Percentiles rank a stretch among this genome's conserved stretches.
Conservation (phyloP, 2,113 vertebrate species). For the Onychorhynchus coronatus region DNA sequence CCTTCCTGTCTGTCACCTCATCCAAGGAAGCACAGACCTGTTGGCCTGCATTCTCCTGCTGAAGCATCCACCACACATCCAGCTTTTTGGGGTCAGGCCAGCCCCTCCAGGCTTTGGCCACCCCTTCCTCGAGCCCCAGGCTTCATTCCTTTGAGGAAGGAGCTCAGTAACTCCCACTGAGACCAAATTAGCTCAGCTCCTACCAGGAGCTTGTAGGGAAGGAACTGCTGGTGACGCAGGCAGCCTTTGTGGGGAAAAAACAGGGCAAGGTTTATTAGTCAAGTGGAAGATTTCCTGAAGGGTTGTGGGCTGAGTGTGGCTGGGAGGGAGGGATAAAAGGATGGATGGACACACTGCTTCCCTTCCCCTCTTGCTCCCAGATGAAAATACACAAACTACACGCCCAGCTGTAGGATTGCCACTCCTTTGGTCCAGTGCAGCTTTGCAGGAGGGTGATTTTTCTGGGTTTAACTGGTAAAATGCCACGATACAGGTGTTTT, state of each 20-base stretch:
- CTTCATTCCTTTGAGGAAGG: background rate
- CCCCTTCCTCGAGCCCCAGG: background rate
- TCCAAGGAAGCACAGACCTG: background rate
- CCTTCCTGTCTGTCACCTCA: background rate
- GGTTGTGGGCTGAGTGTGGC: background rate
- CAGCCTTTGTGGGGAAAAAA: conserved; percentile 1
- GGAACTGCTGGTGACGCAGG: background rate
- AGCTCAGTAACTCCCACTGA: conserved; percentile 39
- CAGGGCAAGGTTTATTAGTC: background rate
- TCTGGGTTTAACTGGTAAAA: background rate
- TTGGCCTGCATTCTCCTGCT: background rate
- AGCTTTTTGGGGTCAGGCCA: background rate
- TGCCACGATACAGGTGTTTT: background rate
- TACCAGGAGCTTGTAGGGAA: conserved; percentile 4
- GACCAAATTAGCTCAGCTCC: conserved; percentile 55
- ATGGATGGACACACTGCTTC: background rate
- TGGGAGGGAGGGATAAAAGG: background rate
- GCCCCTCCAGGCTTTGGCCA: background rate
- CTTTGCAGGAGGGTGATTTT: no score
- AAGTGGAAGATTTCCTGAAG: background rate
- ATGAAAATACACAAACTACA: background rate
- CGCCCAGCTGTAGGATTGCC: background rate
- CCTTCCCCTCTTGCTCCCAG: background rate
- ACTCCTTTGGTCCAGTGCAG: background rate
- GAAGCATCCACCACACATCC: background rate